Evolutionary conservation across 2,797 vertebrate genomes (phyloP), one percentile per base, ranked within the genome.

Genomic region (Enteromius argenteus): DNA sequence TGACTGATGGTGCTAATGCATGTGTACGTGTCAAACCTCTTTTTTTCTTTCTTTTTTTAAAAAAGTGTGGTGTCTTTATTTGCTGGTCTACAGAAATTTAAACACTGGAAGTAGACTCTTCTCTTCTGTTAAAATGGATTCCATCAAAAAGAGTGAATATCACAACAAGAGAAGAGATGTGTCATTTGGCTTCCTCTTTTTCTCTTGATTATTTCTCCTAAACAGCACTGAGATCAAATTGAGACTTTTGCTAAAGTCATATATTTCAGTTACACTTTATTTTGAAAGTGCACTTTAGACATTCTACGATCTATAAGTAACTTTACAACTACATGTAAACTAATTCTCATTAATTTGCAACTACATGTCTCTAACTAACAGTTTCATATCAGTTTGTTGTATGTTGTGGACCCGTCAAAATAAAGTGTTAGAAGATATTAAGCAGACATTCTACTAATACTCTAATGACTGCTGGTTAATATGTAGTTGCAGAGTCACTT

Each of bases 51-150:
- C 1, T 42, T 42, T 37, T 27, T 46, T 11, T 4, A 27, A 77
- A 72, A 71, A 72, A 60, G 11, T 27, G 49, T 32, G 66, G 62
- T 83, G 42, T 82, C 69, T 64, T 21, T 72, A 44, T 80, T 71
- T 72, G 60, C 64, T 51, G 3, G 9, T 39, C 0, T 82, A 66
- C 9, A 51, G 4, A 74, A 74, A 51, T 51, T 51, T 74, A 39
- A 73, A 66, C n/a, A 37, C 80, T 51, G 44, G 49, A 49, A 49
- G 62, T 53, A 14, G 46, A 44, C 17, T 69, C 15, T 17, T 19
- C 23, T 44, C 21, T 68, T 76, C 74, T 27, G 53, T 10, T 60
- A 60, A 42, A 23, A 27, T 76, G 53, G 66, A 37, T 39, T 68
- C 35, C 35, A 68, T 39, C 35, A 0, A 68, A 37, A 64, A 35